phyloP scores from a whole-genome alignment of 2,113 vertebrate species.

The Myotis davidii region DNA sequence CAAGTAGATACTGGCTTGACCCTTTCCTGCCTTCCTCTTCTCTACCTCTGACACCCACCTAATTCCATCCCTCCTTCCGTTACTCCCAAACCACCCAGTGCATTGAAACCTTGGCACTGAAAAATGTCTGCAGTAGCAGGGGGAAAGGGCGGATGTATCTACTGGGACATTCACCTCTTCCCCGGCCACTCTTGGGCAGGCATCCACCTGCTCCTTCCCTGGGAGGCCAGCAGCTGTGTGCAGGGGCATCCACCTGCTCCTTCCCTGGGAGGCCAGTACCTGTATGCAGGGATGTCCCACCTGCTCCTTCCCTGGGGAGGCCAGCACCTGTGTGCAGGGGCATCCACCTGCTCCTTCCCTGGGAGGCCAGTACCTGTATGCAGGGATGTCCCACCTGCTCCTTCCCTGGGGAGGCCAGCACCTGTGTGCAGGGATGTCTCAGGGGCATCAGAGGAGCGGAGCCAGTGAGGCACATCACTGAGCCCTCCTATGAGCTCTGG shows the following conservation, averaged over 20 bases:
- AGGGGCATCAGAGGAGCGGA: neutral
- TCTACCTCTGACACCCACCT: neutral
- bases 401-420: neutral
- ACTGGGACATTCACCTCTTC: too few relatives aligned
- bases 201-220: too few relatives aligned
- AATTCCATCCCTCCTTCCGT: neutral
- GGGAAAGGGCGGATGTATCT: fast-evolving
- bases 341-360: too few relatives aligned
- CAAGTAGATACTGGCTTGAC: neutral
- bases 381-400: too few relatives aligned
- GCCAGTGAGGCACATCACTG: neutral
- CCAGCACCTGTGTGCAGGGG: neutral
- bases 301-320: neutral
- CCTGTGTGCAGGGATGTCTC: neutral
- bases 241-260: too few relatives aligned
- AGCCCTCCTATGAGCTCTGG: neutral
- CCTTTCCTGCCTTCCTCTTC: neutral
- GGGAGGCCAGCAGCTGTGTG: too few relatives aligned
- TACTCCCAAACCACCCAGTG: neutral
- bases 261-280: too few relatives aligned
- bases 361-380: too few relatives aligned
- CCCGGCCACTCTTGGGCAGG: neutral
- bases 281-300: too few relatives aligned
- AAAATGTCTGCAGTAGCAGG: neutral
- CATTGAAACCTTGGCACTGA: neutral